phyloP scores from a whole-genome alignment of 2,113 vertebrate genomes.

The Psilopogon haemacephalus region DNA sequence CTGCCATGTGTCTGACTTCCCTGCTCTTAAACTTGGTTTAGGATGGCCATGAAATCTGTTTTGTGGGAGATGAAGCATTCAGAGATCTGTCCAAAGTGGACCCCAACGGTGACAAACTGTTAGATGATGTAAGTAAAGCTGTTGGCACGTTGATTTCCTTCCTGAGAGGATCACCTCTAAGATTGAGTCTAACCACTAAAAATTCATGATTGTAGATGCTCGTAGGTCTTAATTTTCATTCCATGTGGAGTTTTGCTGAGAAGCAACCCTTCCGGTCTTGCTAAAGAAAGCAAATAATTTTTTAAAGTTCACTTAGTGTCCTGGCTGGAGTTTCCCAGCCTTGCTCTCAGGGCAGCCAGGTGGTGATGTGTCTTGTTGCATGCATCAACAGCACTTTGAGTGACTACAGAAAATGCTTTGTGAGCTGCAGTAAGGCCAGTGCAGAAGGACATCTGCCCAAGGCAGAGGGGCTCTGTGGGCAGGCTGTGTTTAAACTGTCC shows the following conservation, averaged over 20 bases:
- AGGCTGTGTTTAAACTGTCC: background rate
- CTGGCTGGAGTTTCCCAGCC: background rate
- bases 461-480: background rate
- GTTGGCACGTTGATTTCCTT: fast-evolving
- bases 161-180: no score
- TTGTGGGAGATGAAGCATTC: slow-evolving; percentile 94
- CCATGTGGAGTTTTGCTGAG: background rate
- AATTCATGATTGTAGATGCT: background rate
- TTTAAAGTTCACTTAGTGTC: background rate
- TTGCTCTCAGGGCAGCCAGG: fast-evolving
- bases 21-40: slow-evolving; percentile 42
- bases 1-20: background rate
- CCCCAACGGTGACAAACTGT: slow-evolving; percentile 79
- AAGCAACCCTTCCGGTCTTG: background rate
- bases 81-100: slow-evolving; percentile 89
- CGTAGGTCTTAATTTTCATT: fast-evolving
- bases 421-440: background rate
- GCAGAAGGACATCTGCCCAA: background rate
- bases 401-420: background rate
- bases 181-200: background rate
- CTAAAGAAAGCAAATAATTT: background rate
- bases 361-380: background rate
- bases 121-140: slow-evolving; percentile 83
- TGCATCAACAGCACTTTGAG: fast-evolving
- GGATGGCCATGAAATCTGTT: slow-evolving; percentile 97